phyloP scores from a whole-genome alignment of 2,113 vertebrate species.

The Tinamus guttatus region DNA sequence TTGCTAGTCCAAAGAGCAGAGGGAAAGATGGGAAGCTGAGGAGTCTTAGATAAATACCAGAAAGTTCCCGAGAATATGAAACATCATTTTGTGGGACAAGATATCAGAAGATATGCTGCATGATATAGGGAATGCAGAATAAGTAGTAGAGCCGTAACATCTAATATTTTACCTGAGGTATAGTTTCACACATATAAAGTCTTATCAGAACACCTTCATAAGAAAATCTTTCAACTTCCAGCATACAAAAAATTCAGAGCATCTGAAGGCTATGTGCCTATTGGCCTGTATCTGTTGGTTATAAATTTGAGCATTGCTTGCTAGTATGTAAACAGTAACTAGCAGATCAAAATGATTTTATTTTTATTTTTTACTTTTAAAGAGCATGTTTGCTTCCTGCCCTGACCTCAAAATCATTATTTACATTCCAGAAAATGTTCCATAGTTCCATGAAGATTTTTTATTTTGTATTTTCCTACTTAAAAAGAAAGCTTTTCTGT shows the following conservation, averaged over 20 bases:
- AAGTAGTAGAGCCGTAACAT: background rate
- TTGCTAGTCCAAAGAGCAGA: background rate
- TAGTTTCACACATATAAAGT: background rate
- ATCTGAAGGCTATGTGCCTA: background rate
- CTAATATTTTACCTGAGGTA: background rate
- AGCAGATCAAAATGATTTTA: background rate
- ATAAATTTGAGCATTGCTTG: background rate
- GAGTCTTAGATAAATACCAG: background rate
- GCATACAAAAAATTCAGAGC: background rate
- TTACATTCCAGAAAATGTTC: background rate
- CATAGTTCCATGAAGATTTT: background rate
- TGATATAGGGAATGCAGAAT: background rate
- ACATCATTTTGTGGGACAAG: background rate
- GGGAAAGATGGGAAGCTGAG: background rate
- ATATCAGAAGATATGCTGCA: background rate
- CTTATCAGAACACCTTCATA: background rate
- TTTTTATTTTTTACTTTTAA: background rate
- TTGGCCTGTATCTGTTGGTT: background rate
- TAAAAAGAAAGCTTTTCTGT: background rate
- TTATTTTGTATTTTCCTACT: background rate
- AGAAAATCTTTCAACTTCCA: background rate
- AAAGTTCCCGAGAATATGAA: background rate
- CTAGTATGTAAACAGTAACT: background rate
- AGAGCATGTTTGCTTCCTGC: background rate
- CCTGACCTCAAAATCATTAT: background rate